phyloP scores from a whole-genome alignment of 2,113 vertebrate genomes.

The Egretta garzetta region DNA sequence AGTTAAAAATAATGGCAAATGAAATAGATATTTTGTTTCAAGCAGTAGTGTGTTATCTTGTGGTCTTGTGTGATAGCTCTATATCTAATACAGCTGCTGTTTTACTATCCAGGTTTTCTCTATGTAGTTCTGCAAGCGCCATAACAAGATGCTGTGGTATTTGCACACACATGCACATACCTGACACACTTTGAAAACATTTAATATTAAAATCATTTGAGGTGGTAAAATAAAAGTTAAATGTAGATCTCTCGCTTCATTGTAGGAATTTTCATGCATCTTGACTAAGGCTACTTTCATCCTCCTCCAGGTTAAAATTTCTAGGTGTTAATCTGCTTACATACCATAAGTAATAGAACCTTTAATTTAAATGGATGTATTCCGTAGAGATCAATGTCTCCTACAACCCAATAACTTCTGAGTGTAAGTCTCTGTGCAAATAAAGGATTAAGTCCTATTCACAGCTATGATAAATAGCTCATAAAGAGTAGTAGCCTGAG shows the following conservation, averaged over 20 bases:
- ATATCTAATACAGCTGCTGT: background rate
- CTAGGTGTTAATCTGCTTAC: background rate
- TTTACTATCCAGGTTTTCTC: background rate
- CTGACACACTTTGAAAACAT: background rate
- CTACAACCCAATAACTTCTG: background rate
- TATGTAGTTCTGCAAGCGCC: background rate
- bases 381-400: background rate
- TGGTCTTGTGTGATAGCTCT: background rate
- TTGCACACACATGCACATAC: background rate
- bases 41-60: background rate
- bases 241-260: background rate
- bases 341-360: background rate
- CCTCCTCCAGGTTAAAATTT: background rate
- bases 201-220: background rate
- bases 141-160: background rate
- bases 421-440: background rate
- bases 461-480: background rate
- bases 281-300: background rate
- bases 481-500: background rate
- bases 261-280: background rate
- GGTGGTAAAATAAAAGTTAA: background rate
- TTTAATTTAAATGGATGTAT: background rate
- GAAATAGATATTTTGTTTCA: background rate
- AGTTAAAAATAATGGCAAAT: background rate
- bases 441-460: background rate